phyloP scores from a whole-genome alignment of 92 coral and sea anemone species.

The Parazoanthus atlanticus region DNA sequence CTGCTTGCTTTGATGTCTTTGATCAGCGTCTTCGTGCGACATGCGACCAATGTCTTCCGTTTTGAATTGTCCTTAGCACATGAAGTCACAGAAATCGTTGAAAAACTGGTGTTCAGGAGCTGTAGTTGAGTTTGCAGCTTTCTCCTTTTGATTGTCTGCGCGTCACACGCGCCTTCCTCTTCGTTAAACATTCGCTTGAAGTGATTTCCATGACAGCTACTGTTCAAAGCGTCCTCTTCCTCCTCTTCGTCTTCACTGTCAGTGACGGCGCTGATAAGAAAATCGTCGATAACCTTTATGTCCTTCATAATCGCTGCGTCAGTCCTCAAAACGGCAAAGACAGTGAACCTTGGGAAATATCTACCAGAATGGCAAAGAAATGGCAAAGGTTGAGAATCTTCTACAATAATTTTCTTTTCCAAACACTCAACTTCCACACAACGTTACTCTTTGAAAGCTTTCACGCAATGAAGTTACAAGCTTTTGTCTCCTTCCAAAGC shows the following conservation, averaged over 20 bases:
- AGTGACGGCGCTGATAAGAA: not conserved
- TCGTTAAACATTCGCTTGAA: conserved; percentile 72
- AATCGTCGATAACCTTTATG: conserved; percentile 6
- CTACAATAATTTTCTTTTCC: not conserved
- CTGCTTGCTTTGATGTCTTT: conserved; percentile 9
- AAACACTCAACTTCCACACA: not conserved
- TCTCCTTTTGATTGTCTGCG: conserved; percentile 63
- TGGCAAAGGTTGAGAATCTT: not conserved
- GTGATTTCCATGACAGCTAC: conserved; percentile 81
- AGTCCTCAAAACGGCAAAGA: not conserved
- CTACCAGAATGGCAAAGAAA: not conserved
- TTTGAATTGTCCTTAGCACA: conserved; percentile 1
- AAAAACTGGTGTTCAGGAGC: conserved; percentile 54
- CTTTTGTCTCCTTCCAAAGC: not conserved
- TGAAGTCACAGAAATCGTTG: conserved; percentile 36
- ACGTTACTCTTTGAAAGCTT: not conserved
- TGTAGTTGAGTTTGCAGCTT: conserved; percentile 76
- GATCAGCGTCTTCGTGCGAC: not conserved
- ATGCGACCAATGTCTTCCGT: conserved; percentile 21
- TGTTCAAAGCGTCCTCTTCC: conserved; percentile 65
- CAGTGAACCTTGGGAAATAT: too few relatives aligned
- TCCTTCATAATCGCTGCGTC: conserved; percentile 20
- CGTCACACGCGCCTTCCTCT: conserved; percentile 49
- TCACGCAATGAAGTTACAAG: not conserved
- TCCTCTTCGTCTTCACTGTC: conserved; percentile 66